Percentiles rank a stretch among this genome's conserved stretches.
phyloP scores from a whole-genome alignment of 2,797 vertebrate species.

The Enteromius anoplus region DNA sequence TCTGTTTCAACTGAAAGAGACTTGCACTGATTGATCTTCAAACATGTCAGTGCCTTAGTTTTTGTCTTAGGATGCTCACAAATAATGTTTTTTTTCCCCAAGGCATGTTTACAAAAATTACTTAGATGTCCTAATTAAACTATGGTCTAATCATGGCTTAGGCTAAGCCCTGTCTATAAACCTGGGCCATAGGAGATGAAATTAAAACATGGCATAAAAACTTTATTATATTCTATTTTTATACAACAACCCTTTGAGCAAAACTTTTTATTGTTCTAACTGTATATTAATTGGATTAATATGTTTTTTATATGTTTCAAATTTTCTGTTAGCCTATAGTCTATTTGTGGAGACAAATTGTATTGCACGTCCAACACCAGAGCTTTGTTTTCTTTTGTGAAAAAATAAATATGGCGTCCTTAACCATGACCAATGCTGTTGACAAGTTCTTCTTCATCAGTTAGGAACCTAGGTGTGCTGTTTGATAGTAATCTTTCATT shows the following conservation, averaged over 20 bases:
- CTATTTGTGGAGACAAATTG: not conserved
- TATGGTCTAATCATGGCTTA: too few relatives aligned
- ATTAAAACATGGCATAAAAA: not conserved
- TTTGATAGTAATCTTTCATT: too few relatives aligned
- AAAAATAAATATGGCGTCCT: not conserved
- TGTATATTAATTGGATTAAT: not conserved
- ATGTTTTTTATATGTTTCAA: not conserved
- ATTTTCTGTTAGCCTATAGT: not conserved
- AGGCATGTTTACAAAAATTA: too few relatives aligned
- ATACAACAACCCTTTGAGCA: not conserved
- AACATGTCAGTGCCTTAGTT: too few relatives aligned
- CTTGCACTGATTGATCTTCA: too few relatives aligned
- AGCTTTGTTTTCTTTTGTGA: not conserved
- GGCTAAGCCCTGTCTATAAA: too few relatives aligned
- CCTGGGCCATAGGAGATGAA: too few relatives aligned
- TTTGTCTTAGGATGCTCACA: too few relatives aligned
- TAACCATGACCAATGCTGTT: not conserved
- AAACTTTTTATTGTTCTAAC: not conserved
- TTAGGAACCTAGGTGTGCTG: too few relatives aligned
- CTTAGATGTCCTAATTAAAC: too few relatives aligned
- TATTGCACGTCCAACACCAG: not conserved
- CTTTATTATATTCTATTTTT: not conserved
- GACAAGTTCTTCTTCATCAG: not conserved
- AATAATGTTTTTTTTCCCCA: too few relatives aligned
- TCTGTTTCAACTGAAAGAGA: too few relatives aligned